phyloP scores from a whole-genome alignment of 2,113 vertebrate genomes.

The Barbus barbus region DNA sequence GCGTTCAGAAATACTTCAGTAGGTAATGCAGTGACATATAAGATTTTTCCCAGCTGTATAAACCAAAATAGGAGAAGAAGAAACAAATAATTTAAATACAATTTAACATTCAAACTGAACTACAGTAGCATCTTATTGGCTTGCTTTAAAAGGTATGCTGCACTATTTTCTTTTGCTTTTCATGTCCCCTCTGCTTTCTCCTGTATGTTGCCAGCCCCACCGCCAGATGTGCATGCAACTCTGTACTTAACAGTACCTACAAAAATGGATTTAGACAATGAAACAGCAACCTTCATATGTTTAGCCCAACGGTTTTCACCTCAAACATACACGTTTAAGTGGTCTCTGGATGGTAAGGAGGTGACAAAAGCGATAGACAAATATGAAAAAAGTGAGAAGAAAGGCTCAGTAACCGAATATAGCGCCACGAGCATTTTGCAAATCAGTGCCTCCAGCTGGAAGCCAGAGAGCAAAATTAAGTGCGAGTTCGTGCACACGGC shows the following conservation, averaged over 20 bases:
- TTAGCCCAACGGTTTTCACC: conserved; percentile 70
- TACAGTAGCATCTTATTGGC: background rate
- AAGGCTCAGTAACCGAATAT: background rate
- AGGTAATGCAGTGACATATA: background rate
- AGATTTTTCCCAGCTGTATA: background rate
- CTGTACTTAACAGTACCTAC: conserved; percentile 50
- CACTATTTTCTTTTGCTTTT: conserved; percentile 28
- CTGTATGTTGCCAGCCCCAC: conserved; percentile 38
- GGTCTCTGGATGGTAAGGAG: conserved; percentile 44
- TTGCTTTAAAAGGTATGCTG: background rate
- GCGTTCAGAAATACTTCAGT: background rate
- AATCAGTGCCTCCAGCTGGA: background rate
- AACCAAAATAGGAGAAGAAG: background rate
- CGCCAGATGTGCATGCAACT: conserved; percentile 5
- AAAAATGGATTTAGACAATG: conserved; percentile 19
- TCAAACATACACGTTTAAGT: conserved; percentile 53
- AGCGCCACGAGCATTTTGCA: conserved; percentile 61
- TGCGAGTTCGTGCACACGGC: conserved; percentile 56
- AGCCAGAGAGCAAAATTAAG: rapidly evolving
- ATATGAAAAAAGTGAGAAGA: background rate
- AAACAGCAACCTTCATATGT: conserved; percentile 60
- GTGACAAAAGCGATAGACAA: background rate
- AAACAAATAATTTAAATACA: background rate
- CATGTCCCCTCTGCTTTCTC: conserved; percentile 35
- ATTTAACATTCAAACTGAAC: background rate